These are phyloP conservation scores for Leptopilina syphax DNA, from an alignment of 2,888 invertebrate genomes.

Conservation along the genomic window DNA sequence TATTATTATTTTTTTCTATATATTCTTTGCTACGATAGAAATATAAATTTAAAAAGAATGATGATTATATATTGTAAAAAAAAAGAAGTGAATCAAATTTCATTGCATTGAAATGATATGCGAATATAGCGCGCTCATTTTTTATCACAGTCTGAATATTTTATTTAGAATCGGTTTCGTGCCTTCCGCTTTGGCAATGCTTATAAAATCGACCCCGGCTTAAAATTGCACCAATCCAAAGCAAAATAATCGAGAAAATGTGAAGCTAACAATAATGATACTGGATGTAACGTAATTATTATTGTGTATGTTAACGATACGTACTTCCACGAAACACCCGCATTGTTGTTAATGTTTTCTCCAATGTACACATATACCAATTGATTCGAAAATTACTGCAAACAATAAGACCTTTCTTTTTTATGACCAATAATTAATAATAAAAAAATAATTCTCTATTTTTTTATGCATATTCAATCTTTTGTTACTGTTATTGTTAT, in stretches of 20 bases:
- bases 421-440: no score
- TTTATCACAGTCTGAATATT: slow-evolving; percentile 21
- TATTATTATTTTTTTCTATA: not conserved
- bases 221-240: slow-evolving; percentile 30
- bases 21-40: no score
- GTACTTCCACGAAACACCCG: slow-evolving; percentile 4
- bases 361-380: not conserved
- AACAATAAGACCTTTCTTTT: no score
- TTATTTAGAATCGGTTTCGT: slow-evolving; percentile 23
- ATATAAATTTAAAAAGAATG: no score
- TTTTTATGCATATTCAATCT: not conserved
- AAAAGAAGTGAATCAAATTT: not conserved
- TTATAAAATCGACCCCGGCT: slow-evolving; percentile 1
- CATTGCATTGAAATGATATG: slow-evolving; percentile 12
- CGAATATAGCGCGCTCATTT: not conserved
- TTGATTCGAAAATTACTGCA: slow-evolving; percentile 1
- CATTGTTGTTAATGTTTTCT: slow-evolving; percentile 2
- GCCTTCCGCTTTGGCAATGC: slow-evolving; percentile 20
- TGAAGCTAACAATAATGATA: slow-evolving; percentile 33
- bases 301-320: slow-evolving; percentile 5
- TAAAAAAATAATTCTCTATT: not conserved
- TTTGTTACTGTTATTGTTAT: no score
- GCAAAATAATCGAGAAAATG: slow-evolving; percentile 29
- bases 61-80: no score
- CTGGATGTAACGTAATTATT: slow-evolving; percentile 32